Conservation (phyloP, 1,140 invertebrate genomes). For the Drosophila sechellia region DNA sequence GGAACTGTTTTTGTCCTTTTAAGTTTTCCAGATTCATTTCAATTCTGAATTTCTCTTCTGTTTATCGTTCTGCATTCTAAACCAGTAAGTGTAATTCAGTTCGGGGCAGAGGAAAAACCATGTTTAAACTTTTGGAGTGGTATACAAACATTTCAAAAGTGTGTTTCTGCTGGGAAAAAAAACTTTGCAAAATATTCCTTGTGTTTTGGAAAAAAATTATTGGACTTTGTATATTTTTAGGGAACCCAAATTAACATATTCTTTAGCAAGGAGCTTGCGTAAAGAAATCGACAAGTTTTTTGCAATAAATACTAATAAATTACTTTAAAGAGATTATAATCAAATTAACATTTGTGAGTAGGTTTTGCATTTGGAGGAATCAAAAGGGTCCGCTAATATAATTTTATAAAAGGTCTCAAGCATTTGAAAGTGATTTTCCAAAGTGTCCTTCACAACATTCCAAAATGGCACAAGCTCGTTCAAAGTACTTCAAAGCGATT, state of each 20-base stretch:
- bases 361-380: slow-evolving; percentile 1
- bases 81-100: slow-evolving; percentile 38
- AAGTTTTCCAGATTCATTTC: slow-evolving; percentile 37
- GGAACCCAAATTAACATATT: too few relatives aligned
- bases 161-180: background rate
- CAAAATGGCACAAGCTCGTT: slow-evolving; percentile 19
- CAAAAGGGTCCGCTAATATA: background rate
- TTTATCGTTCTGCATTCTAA: slow-evolving; percentile 45
- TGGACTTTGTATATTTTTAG: too few relatives aligned
- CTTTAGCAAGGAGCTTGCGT: too few relatives aligned
- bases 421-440: slow-evolving; percentile 34
- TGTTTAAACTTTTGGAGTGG: background rate
- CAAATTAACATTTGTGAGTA: too few relatives aligned
- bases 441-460: slow-evolving; percentile 22
- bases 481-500: slow-evolving; percentile 39
- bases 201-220: too few relatives aligned
- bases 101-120: slow-evolving; percentile 15
- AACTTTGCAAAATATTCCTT: too few relatives aligned
- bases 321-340: too few relatives aligned
- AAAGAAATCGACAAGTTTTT: too few relatives aligned
- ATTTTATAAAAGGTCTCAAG: slow-evolving; percentile 3
- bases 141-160: background rate
- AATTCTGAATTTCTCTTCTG: slow-evolving; percentile 11
- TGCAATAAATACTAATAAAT: too few relatives aligned
- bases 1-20: slow-evolving; percentile 64